phyloP scores from a whole-genome alignment of 2,797 vertebrate species.

The Cynopterus sphinx region DNA sequence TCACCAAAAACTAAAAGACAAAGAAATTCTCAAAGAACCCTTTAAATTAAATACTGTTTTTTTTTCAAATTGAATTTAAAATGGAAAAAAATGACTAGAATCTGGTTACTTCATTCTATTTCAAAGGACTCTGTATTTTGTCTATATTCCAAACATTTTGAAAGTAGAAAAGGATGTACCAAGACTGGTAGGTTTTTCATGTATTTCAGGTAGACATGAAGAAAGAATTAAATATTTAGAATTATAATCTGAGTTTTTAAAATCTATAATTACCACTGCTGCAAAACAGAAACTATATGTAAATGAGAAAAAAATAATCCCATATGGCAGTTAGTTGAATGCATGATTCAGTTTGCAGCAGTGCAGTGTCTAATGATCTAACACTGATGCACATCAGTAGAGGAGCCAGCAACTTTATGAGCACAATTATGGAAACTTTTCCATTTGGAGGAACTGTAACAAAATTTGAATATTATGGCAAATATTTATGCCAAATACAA shows the following conservation, averaged over 20 bases:
- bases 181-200: background rate
- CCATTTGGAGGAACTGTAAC: background rate
- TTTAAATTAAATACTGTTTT: background rate
- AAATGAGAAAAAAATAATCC: background rate
- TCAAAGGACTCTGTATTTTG: background rate
- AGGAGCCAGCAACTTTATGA: background rate
- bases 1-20: background rate
- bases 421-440: background rate
- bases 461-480: constrained; percentile 48
- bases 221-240: background rate
- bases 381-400: background rate
- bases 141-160: background rate
- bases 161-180: background rate
- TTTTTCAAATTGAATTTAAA: background rate
- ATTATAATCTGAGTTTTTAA: background rate
- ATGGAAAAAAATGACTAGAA: background rate
- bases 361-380: background rate
- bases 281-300: background rate
- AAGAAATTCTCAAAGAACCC: background rate
- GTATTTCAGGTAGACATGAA: background rate
- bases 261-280: background rate
- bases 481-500: background rate
- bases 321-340: background rate
- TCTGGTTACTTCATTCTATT: background rate
- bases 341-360: background rate